These are phyloP conservation scores for Caenorhabditis imperialis DNA, from an alignment of 2,888 invertebrate genomes.

Conservation along the genomic window DNA sequence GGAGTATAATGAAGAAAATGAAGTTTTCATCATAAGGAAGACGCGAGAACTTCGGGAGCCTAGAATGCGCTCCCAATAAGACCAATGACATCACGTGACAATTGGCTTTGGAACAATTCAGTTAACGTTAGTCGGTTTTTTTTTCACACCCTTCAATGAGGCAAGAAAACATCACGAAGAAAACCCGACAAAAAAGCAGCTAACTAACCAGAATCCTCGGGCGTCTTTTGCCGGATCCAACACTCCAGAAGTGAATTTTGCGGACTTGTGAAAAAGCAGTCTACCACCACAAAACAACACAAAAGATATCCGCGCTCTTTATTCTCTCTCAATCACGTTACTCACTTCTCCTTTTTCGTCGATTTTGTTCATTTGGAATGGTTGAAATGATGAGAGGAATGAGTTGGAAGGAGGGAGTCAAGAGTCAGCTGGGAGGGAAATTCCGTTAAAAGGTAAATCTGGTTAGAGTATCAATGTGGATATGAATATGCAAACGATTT, in stretches of 20 bases:
- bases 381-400: conserved; percentile 11
- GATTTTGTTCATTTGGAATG: conserved; percentile 8
- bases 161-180: conserved; percentile 12
- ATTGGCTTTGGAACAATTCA: too few species aligned
- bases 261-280: conserved; percentile 46
- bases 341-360: conserved; percentile 21
- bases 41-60: too few species aligned
- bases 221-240: conserved; percentile 7
- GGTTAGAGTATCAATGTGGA: neutral
- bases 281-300: conserved; percentile 51
- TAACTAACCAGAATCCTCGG: conserved; percentile 42
- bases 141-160: too few species aligned
- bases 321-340: conserved; percentile 38
- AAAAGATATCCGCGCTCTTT: conserved; percentile 33
- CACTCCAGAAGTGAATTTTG: conserved; percentile 41
- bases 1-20: conserved; percentile 24
- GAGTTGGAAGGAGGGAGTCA: conserved; percentile 7
- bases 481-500: too few species aligned
- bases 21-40: conserved; percentile 24
- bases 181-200: conserved; percentile 27
- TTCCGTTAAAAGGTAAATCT: neutral
- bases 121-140: too few species aligned
- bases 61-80: too few species aligned
- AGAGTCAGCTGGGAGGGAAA: conserved; percentile 1
- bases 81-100: too few species aligned